These are phyloP conservation scores for Eriocheir sinensis DNA, from an alignment of 1,140 invertebrate species.

Conservation along the genomic window DNA sequence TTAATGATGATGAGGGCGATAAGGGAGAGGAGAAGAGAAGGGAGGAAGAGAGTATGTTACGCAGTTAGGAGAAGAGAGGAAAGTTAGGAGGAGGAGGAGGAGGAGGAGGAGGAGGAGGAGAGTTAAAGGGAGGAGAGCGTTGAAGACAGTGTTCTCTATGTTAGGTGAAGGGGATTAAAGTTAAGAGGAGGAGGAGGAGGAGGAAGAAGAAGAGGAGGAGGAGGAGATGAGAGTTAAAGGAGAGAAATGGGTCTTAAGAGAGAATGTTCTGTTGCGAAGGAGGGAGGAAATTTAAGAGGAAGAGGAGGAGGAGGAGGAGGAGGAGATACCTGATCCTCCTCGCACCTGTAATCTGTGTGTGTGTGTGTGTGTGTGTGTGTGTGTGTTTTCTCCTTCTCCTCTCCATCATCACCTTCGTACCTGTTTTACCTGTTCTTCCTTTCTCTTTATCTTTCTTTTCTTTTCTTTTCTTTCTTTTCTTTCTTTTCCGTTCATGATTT, in stretches of 20 bases:
- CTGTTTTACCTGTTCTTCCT: too few relatives aligned
- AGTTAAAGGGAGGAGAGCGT: conserved; percentile 1
- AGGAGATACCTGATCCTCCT: background rate
- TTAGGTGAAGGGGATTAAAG: too few relatives aligned
- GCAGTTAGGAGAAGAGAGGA: too few relatives aligned
- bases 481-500: too few relatives aligned
- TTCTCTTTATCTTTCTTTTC: background rate
- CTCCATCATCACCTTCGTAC: background rate
- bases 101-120: background rate
- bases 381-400: conserved; percentile 19
- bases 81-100: background rate
- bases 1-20: background rate
- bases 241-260: conserved; percentile 14
- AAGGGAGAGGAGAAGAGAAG: background rate
- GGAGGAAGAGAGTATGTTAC: too few relatives aligned
- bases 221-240: background rate
- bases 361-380: too few relatives aligned
- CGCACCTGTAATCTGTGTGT: background rate
- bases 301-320: background rate
- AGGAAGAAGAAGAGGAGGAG: background rate
- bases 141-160: too few relatives aligned
- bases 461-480: background rate
- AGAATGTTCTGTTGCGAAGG: background rate
- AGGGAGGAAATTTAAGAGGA: background rate
- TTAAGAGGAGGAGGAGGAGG: background rate